Evolutionary conservation across 1,140 invertebrate species (phyloP).

Genomic region (Drosophila ambigua): DNA sequence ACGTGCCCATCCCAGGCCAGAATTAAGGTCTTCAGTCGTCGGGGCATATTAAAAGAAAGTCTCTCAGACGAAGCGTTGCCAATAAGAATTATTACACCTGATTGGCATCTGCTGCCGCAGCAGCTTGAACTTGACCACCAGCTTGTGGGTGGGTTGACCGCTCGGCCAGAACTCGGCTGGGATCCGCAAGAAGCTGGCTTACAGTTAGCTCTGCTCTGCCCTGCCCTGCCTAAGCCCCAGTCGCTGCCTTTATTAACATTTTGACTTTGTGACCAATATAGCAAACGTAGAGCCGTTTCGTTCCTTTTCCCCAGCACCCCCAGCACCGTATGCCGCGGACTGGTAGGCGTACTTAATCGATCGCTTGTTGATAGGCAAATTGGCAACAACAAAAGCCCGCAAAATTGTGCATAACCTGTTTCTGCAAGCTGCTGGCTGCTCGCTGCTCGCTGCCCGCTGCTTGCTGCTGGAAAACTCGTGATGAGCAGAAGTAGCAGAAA

Average conservation of each 20-base stretch:
- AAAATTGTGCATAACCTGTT: constrained; percentile 68
- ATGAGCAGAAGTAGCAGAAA: constrained; percentile 51
- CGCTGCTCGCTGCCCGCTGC: neutral
- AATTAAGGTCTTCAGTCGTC: constrained; percentile 38
- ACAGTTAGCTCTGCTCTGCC: constrained; percentile 7
- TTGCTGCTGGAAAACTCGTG: constrained; percentile 64
- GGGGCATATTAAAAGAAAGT: constrained; percentile 80
- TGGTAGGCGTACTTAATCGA: constrained; percentile 83
- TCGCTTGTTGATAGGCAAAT: constrained; percentile 84
- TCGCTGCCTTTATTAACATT: constrained; percentile 81
- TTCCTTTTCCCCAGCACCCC: constrained; percentile 4
- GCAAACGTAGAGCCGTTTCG: constrained; percentile 27
- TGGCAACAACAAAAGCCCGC: constrained; percentile 58
- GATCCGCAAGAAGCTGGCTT: constrained; percentile 22
- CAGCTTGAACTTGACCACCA: constrained; percentile 73
- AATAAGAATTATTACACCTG: constrained; percentile 84
- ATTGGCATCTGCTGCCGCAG: constrained; percentile 78
- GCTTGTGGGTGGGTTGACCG: constrained; percentile 61
- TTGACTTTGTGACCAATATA: constrained; percentile 83
- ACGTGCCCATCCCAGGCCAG: constrained; percentile 21
- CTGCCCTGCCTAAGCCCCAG: constrained; percentile 11
- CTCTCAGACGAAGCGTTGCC: constrained; percentile 75
- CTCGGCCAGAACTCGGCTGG: constrained; percentile 17
- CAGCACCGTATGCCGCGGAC: constrained; percentile 32
- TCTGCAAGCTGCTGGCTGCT: constrained; percentile 17